Percentiles rank a stretch among this genome's conserved stretches.
These are phyloP conservation scores for Gymnothorax javanicus DNA, from an alignment of 2,797 vertebrate species.

Conservation along the genomic window DNA sequence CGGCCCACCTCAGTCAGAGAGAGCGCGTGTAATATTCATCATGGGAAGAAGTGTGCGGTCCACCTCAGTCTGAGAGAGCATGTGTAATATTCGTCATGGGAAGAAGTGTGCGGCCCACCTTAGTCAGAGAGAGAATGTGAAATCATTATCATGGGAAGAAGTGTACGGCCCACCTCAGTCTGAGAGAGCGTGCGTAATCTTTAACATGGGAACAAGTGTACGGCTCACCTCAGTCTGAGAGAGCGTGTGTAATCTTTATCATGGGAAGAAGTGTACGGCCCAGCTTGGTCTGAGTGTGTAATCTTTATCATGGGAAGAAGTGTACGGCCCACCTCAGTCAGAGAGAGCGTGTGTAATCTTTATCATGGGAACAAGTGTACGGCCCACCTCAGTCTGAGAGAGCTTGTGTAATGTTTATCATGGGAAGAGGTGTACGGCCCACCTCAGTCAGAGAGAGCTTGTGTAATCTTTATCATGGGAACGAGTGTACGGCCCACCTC, in stretches of 20 bases:
- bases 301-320: constrained; percentile 59
- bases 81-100: too few relatives aligned
- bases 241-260: too few relatives aligned
- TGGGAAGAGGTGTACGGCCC: not conserved
- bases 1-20: constrained; percentile 18
- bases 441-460: not conserved
- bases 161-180: constrained; percentile 49
- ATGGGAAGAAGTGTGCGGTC: too few relatives aligned
- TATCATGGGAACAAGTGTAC: too few relatives aligned
- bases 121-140: not conserved
- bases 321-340: constrained; percentile 43
- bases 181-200: not conserved
- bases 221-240: not conserved
- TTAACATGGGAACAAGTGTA: too few relatives aligned
- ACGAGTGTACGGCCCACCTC: too few relatives aligned
- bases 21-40: not conserved
- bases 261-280: not conserved
- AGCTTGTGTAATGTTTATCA: too few relatives aligned
- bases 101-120: not conserved
- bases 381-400: not conserved
- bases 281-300: not conserved
- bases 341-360: not conserved
- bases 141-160: constrained; percentile 56
- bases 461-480: too few relatives aligned
- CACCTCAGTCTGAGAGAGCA: not conserved